A percentile compares a stretch with the other conserved stretches of the same genome.
These are phyloP conservation scores for Paraescarpia echinospica DNA, from an alignment of 1,140 invertebrate genomes.

Conservation along the genomic window DNA sequence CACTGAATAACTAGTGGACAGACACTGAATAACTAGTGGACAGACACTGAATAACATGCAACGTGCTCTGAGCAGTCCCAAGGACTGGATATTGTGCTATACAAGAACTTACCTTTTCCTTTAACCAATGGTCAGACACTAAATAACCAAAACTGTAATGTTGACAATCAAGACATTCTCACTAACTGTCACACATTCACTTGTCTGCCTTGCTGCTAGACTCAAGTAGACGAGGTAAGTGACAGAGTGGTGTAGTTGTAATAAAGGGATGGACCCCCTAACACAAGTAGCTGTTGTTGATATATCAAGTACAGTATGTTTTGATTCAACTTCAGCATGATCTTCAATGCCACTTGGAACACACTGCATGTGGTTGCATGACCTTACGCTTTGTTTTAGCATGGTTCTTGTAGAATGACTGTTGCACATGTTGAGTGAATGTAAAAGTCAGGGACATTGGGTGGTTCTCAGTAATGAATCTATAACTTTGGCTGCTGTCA, in stretches of 20 bases:
- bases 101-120: no score
- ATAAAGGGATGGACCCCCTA: not conserved
- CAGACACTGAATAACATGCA: no score
- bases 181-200: no score
- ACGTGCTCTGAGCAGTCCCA: no score
- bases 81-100: no score
- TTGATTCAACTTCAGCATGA: not conserved
- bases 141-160: not conserved
- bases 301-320: not conserved
- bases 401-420: not conserved
- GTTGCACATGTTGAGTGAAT: not conserved
- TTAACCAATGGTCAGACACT: no score
- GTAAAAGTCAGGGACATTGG: not conserved
- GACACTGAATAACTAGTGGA: no score
- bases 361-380: not conserved
- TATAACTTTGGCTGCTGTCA: not conserved
- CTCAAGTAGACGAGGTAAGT: not conserved
- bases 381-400: not conserved
- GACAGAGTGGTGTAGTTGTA: not conserved
- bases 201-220: not conserved
- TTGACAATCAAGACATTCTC: no score
- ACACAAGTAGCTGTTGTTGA: not conserved
- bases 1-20: no score
- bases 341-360: not conserved
- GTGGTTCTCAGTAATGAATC: not conserved